Percentiles rank a stretch among this genome's conserved stretches.
phyloP scores from a whole-genome alignment of 2,888 invertebrate genomes.

The Cantharis flavilabris region DNA sequence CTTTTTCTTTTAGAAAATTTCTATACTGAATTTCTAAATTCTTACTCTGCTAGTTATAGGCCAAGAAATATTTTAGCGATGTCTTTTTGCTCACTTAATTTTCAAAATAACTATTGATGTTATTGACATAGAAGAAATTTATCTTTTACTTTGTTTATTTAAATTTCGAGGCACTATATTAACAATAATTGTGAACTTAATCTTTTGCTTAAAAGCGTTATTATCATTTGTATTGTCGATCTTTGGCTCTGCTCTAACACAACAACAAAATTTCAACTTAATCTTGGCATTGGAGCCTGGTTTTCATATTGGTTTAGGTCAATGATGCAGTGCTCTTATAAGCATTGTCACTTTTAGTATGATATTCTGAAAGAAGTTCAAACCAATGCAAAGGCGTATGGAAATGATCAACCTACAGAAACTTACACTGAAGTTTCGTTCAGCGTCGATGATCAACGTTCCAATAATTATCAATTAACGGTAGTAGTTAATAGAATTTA shows the following conservation, averaged over 20 bases:
- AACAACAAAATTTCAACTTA: conserved; percentile 4
- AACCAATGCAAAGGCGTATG: conserved; percentile 43
- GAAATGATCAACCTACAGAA: conserved; percentile 48
- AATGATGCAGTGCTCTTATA: conserved; percentile 12
- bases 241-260: conserved; percentile 19
- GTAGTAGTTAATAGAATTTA: conserved; percentile 38
- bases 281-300: conserved; percentile 15
- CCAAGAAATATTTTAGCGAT: no score
- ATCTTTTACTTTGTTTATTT: neutral
- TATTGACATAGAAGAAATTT: neutral
- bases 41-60: no score
- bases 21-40: no score
- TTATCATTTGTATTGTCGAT: neutral
- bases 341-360: conserved; percentile 48
- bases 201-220: neutral
- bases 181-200: neutral
- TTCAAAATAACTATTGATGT: neutral
- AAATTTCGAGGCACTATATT: neutral
- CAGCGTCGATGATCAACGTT: conserved; percentile 51
- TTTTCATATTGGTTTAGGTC: conserved; percentile 14
- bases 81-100: no score
- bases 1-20: no score
- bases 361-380: conserved; percentile 49
- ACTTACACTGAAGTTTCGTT: conserved; percentile 57
- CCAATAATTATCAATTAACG: conserved; percentile 53